Base-by-base conservation (phyloP, 30 jellyfish, hydroid and myxozoan genomes). In the Sanderia malayensis region DNA sequence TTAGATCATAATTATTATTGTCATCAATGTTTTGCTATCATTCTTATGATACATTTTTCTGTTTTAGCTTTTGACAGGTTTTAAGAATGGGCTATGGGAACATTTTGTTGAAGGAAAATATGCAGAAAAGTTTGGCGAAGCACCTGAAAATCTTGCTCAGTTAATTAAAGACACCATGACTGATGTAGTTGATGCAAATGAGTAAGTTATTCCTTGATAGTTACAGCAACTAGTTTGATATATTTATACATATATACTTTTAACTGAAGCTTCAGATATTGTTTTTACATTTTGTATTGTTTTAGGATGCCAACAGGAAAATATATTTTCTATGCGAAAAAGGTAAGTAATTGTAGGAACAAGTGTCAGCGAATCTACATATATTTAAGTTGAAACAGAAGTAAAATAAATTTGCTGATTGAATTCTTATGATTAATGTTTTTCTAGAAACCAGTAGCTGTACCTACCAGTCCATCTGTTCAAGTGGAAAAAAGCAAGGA, bases 61-160 rank as follows among this genome's bases (percentile, higher is more conserved):
- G 27, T 57, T 41, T 25, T 44, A 71, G 86, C 18, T 86, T 24
- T 46, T 86, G 24, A 15, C 23, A n/a, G 67, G 44, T 20, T 45
- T 67, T 10, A 81, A 76, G 7, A 66, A 80, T 31, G 96, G 96
- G 2, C 32, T 87, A 0, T 87, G 94, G 94, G 63, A 30, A 1
- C 57, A 71, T 1, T 70, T 90, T 17, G 21, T 87, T n/a, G 21
- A 23, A n/a, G 58, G 31, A 20, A 46, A 37, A 1, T 87, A 70
- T 80, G 73, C 71, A 67, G 30, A 57, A 26, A 34, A 61, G 45
- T 71, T 7, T 61, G 82, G 82, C 6, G 80, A 72, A 15, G 83
- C 81, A 6, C 89, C 89, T 31, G 55, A 31, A 13, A 23, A 77
- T 49, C 13, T 77, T 2, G 3, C 65, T 55, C 45, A 49, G 0